These are phyloP conservation scores for Epinephelus awoara DNA, from an alignment of 2,797 vertebrate genomes.

Conservation along the genomic window DNA sequence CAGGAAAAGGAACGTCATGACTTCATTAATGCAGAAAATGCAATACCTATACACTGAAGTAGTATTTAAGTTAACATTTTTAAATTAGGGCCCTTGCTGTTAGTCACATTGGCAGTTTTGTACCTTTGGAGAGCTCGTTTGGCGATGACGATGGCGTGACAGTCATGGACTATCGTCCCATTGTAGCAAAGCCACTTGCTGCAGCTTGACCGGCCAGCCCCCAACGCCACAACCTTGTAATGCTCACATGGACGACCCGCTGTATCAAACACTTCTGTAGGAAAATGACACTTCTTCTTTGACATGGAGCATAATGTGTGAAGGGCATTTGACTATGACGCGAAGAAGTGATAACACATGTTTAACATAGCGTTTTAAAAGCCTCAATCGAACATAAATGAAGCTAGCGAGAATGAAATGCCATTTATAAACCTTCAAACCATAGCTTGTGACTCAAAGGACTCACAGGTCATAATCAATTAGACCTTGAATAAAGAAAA, in stretches of 20 bases:
- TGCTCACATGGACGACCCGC: slow-evolving; percentile 53
- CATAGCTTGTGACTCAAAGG: not conserved
- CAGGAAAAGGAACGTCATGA: not conserved
- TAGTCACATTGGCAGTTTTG: not conserved
- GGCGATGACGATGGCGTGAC: slow-evolving; percentile 83
- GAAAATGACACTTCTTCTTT: slow-evolving; percentile 16
- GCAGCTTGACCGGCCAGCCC: slow-evolving; percentile 79
- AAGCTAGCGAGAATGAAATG: not conserved
- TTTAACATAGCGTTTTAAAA: slow-evolving; percentile 9
- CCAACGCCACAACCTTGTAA: slow-evolving; percentile 84
- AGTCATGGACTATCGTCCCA: slow-evolving; percentile 85
- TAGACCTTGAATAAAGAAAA: not conserved
- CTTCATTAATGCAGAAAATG: slow-evolving; percentile 14
- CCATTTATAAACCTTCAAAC: slow-evolving; percentile 6
- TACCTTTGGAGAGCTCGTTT: slow-evolving; percentile 85
- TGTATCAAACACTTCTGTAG: slow-evolving; percentile 69
- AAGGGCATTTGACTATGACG: slow-evolving; percentile 4
- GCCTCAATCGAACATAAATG: not conserved
- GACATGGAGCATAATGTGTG: not conserved
- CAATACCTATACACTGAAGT: not conserved
- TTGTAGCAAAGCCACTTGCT: slow-evolving; percentile 80
- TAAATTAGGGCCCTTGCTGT: not conserved
- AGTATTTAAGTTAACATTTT: not conserved
- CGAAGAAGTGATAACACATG: not conserved
- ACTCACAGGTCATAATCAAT: not conserved